Evolutionary conservation across 2,113 vertebrate genomes (phyloP).

Genomic region (Orientallactaga bullata): DNA sequence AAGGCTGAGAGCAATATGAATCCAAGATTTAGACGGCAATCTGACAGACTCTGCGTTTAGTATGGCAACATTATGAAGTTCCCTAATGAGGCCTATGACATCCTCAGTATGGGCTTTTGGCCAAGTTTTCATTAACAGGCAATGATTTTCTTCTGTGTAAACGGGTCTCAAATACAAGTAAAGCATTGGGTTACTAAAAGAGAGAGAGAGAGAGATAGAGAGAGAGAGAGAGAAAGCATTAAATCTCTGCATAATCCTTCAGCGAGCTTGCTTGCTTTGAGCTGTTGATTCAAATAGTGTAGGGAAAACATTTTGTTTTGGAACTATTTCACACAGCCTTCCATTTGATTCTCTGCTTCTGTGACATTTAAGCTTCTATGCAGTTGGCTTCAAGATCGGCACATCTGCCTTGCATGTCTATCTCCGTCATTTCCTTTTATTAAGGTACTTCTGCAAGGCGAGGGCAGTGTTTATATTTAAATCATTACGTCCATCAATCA

Average conservation of each 20-base stretch:
- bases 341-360: conserved; percentile 54
- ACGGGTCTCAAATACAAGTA: too few species aligned
- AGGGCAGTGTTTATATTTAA: conserved; percentile 76
- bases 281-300: conserved; percentile 58
- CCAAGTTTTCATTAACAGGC: too few species aligned
- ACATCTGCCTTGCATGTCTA: conserved; percentile 6
- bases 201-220: too few species aligned
- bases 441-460: conserved; percentile 62
- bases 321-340: conserved; percentile 40
- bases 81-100: too few species aligned
- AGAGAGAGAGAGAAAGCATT: too few species aligned
- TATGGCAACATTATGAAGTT: too few species aligned
- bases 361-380: background rate
- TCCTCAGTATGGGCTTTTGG: too few species aligned
- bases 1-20: too few species aligned
- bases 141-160: too few species aligned
- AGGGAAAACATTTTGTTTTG: background rate
- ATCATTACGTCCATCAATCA: conserved; percentile 69
- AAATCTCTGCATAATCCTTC: conserved; percentile 39
- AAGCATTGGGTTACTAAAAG: too few species aligned
- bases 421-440: conserved; percentile 47
- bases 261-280: conserved; percentile 23
- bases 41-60: too few species aligned
- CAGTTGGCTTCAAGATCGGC: conserved; percentile 56
- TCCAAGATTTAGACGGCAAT: too few species aligned